Percentiles rank a stretch among this genome's conserved stretches.
These are phyloP conservation scores for Lithosia quadra DNA, from an alignment of 2,888 invertebrate genomes.

Conservation along the genomic window DNA sequence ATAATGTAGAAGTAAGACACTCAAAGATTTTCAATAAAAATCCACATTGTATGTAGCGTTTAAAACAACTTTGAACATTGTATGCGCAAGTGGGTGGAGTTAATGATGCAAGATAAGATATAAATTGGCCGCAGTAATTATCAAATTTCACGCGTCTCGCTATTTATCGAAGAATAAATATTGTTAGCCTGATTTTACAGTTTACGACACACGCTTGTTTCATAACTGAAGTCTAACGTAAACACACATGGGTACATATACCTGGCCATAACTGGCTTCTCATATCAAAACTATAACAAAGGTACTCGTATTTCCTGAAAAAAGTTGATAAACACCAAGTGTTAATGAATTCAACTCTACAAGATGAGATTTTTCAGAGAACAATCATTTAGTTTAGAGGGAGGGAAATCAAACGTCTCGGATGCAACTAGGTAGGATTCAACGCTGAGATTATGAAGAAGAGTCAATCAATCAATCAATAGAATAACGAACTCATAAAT, in stretches of 20 bases:
- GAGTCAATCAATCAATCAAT: no score
- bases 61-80: constrained; percentile 26
- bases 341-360: constrained; percentile 57
- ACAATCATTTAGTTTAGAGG: no score
- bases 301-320: no score
- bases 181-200: constrained; percentile 73
- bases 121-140: constrained; percentile 78
- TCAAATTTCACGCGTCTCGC: constrained; percentile 79
- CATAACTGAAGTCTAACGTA: constrained; percentile 57
- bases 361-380: neutral
- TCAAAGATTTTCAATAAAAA: constrained; percentile 8
- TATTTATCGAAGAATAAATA: constrained; percentile 81
- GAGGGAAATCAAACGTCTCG: neutral
- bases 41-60: constrained; percentile 15
- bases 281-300: constrained; percentile 47
- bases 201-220: constrained; percentile 68
- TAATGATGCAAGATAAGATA: constrained; percentile 79
- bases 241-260: constrained; percentile 26
- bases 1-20: constrained; percentile 10
- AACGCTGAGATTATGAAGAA: neutral
- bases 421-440: neutral
- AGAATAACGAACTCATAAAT: no score
- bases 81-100: constrained; percentile 67
- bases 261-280: constrained; percentile 33
- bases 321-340: constrained; percentile 30